Evolutionary conservation across 2,888 invertebrate genomes (phyloP), one percentile per base, ranked within the genome.

Genomic region (Drosophila mimetica): DNA sequence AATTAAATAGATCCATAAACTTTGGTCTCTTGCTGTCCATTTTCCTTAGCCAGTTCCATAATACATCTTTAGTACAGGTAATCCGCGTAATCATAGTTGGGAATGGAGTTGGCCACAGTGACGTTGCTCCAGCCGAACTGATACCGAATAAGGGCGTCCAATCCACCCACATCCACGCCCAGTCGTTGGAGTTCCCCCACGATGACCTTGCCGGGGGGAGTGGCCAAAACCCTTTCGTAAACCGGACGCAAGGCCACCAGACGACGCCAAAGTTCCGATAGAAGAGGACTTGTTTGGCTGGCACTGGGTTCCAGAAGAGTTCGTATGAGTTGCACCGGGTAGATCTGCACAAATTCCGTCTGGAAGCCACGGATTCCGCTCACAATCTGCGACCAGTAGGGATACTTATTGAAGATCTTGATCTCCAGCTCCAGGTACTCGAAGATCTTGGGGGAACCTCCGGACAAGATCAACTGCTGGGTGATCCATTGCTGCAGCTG

Each of bases 281-380:
- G 78, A 11, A 75, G 61, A 5, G 84, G 75, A 60, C 76, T 88
- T 13, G 85, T 77, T n/a, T 74, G 66, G 14, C 20, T 42, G 69
- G 80, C 76, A 55, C 80, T 90, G 2, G 73, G 57, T 42, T 88
- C 80, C 37, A 91, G 69, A 3, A 86, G 76, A 1, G 76, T 67
- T 5, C 75, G 80, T 4, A 91, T 60, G 46, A 76, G 48, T 14
- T 77, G 64, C 11, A 65, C 28, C 0, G 91, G 90, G 63, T 80
- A 89, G 4, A 88, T 69, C 0, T 71, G 58, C 0, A 47, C 11
- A 2, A 90, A 76, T 7, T 91, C 90, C 13, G 67, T 70, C 20
- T 89, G 66, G 39, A 91, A 90, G 13, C 90, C 90, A 11, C 67
- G 66, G 54, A 90, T 79, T 13, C 91, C 91, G 8, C 70, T 71